Percentiles rank a stretch among this genome's conserved stretches.
Evolutionary conservation across 1,140 invertebrate species (phyloP).

Genomic region (Agrilus planipennis): DNA sequence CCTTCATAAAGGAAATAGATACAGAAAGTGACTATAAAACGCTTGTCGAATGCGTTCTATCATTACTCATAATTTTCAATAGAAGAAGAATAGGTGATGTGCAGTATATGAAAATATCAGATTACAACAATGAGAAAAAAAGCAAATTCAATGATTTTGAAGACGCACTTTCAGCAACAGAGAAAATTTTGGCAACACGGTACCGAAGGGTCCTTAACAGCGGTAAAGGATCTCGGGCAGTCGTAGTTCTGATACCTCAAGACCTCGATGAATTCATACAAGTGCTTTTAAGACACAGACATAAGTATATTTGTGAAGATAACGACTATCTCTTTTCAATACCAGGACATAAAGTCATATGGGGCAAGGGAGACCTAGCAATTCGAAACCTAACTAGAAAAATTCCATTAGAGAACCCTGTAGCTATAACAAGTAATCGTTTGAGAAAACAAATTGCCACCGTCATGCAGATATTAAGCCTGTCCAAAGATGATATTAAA

Average conservation of each 20-base stretch:
- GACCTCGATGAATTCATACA: constrained; percentile 10
- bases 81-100: constrained; percentile 8
- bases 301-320: constrained; percentile 11
- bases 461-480: constrained; percentile 14
- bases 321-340: constrained; percentile 13
- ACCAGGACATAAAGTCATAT: constrained; percentile 12
- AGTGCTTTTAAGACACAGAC: constrained; percentile 5
- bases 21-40: constrained; percentile 4
- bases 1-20: background rate
- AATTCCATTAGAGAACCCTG: constrained; percentile 11
- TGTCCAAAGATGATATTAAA: constrained; percentile 14
- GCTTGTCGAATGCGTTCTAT: constrained; percentile 2
- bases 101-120: constrained; percentile 7
- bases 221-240: constrained; percentile 11
- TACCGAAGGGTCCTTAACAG: constrained; percentile 12
- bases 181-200: constrained; percentile 6
- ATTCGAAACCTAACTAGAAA: constrained; percentile 11
- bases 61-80: constrained; percentile 3
- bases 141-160: constrained; percentile 6
- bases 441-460: constrained; percentile 18
- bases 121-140: background rate
- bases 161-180: constrained; percentile 2
- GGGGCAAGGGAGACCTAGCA: constrained; percentile 14
- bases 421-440: constrained; percentile 7
- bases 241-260: constrained; percentile 12